A percentile compares a stretch with the other conserved stretches of the same genome.
phyloP scores from a whole-genome alignment of 2,113 vertebrate species.

The Corythornis vintsioides region DNA sequence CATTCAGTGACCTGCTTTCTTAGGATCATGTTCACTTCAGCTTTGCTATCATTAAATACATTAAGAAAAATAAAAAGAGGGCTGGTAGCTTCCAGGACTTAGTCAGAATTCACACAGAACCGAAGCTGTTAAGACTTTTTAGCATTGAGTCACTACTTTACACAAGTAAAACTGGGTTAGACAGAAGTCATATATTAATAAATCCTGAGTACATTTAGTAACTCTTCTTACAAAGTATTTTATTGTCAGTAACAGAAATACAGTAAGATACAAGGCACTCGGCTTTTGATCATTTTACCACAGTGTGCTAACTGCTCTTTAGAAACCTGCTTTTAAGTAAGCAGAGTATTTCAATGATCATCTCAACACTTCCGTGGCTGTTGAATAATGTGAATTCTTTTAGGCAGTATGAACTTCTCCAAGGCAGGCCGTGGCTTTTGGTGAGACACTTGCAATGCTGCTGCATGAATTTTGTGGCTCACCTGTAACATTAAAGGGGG shows the following conservation, averaged over 20 bases:
- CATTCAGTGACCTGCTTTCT: not conserved
- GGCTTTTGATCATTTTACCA: slow-evolving; percentile 8
- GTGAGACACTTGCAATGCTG: slow-evolving; percentile 82
- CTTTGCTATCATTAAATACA: not conserved
- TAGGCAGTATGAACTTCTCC: slow-evolving; percentile 82
- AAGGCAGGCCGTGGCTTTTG: slow-evolving; percentile 84
- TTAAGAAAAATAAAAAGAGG: not conserved
- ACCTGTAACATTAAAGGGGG: slow-evolving; percentile 69
- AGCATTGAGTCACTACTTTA: not conserved
- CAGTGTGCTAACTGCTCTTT: not conserved
- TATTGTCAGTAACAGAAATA: slow-evolving; percentile 65
- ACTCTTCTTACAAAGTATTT: slow-evolving; percentile 43
- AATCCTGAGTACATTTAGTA: not conserved
- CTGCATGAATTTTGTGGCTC: slow-evolving; percentile 85
- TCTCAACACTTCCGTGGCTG: slow-evolving; percentile 92
- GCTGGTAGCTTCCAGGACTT: not conserved
- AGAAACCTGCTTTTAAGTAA: slow-evolving; percentile 4
- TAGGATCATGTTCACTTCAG: not conserved
- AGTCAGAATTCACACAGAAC: not conserved
- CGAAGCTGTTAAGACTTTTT: not conserved
- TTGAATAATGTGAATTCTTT: slow-evolving; percentile 84
- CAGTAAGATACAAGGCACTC: slow-evolving; percentile 39
- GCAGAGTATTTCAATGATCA: slow-evolving; percentile 11
- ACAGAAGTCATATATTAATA: not conserved
- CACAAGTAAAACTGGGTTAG: not conserved